These are phyloP conservation scores for Megathymus violae DNA, from an alignment of 1,140 invertebrate genomes.

Conservation along the genomic window DNA sequence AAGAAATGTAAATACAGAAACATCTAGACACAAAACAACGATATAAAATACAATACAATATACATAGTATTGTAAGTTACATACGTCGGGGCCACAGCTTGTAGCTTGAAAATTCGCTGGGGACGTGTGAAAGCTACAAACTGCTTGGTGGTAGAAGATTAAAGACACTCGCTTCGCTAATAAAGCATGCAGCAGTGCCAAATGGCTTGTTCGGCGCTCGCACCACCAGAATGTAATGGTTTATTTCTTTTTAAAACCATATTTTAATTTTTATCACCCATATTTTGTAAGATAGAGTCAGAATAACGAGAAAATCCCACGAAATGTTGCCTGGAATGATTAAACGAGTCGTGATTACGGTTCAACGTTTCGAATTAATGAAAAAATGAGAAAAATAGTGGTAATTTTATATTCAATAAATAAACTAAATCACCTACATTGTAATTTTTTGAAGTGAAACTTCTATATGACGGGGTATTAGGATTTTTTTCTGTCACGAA, in stretches of 20 bases:
- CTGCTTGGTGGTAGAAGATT: slow-evolving; percentile 27
- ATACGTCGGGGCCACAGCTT: slow-evolving; percentile 8
- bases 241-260: slow-evolving; percentile 33
- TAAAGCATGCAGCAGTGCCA: slow-evolving; percentile 28
- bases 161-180: slow-evolving; percentile 23
- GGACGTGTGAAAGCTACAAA: slow-evolving; percentile 30
- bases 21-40: too few species aligned
- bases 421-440: too few species aligned
- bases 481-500: too few species aligned
- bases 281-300: slow-evolving; percentile 28
- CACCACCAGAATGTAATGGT: slow-evolving; percentile 26
- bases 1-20: too few species aligned
- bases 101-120: slow-evolving; percentile 26
- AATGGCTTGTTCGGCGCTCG: slow-evolving; percentile 34
- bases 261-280: slow-evolving; percentile 37
- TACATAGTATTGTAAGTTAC: too few species aligned
- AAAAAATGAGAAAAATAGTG: too few species aligned
- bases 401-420: too few species aligned
- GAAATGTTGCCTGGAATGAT: slow-evolving; percentile 18
- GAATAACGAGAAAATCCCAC: slow-evolving; percentile 22
- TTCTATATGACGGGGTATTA: too few species aligned
- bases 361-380: too few species aligned
- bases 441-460: too few species aligned
- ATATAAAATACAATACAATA: too few species aligned
- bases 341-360: too few species aligned